phyloP scores from a whole-genome alignment of 2,888 invertebrate species.

The Monoplex corrugatus region DNA sequence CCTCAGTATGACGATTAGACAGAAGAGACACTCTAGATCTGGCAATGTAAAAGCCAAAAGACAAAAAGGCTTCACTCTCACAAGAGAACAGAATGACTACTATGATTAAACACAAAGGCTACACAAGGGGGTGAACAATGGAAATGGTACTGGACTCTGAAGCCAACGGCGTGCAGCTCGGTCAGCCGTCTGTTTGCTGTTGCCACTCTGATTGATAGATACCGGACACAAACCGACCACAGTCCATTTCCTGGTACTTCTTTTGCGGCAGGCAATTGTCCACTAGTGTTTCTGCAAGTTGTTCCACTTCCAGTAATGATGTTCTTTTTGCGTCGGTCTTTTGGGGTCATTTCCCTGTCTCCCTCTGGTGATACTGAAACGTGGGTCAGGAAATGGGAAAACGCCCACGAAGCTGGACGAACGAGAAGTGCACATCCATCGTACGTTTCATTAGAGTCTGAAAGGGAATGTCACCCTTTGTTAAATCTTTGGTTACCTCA shows the following conservation, averaged over 20 bases:
- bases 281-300: neutral
- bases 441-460: too few relatives aligned
- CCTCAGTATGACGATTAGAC: conserved; percentile 14
- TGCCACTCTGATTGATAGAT: neutral
- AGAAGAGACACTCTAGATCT: too few relatives aligned
- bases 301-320: neutral
- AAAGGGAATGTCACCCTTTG: too few relatives aligned
- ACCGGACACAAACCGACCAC: neutral
- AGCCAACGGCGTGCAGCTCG: neutral
- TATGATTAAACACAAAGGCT: too few relatives aligned
- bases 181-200: neutral
- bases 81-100: too few relatives aligned
- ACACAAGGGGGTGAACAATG: neutral
- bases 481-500: too few relatives aligned
- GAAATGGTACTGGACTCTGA: neutral
- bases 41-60: too few relatives aligned
- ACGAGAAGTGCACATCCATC: too few relatives aligned
- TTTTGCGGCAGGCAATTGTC: neutral
- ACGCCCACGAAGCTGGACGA: neutral
- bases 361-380: too few relatives aligned
- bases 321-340: neutral
- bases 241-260: conserved; percentile 6
- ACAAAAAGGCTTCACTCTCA: neutral
- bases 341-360: neutral
- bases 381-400: neutral